Base-by-base conservation (phyloP, 35 echinoderm and acorn worm genomes). In the Chiridota heheva region DNA sequence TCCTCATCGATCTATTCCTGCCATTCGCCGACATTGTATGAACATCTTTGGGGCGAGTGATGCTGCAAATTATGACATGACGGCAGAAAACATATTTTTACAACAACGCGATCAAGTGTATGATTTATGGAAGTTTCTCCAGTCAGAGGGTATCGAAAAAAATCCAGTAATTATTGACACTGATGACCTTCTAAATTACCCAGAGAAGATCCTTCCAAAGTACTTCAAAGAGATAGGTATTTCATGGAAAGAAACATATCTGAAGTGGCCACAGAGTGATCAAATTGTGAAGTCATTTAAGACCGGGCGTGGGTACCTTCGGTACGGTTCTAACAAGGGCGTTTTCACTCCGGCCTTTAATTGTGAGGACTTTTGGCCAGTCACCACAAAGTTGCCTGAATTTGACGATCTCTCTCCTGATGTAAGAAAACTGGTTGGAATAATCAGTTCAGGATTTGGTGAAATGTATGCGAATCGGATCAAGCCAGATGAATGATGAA, bases 181-280 rank as follows among this genome's bases (percentile, higher is more conserved):
- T 34, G 67, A 71, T 71, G 30, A 70, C 27, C 28, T 36, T 13
- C 36, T 71, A 2, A 5, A 71, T 10, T 25, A 29, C 28, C 67
- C 67, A 13, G 67, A 43, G 35, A 40, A 38, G 39, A 42, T 71
- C 12, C 40, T 71, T 24, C 67, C 67, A 7, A 71, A 71, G 40
- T 37, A 42, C 8, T 71, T 71, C 45, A 3, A 29, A 7, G 35
- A 43, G 29, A 43, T 71, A 22, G 67, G 67, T 4, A 71, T 71
- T 37, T 42, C 67, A 34, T 71, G 67, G 67, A 71, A 71, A 37
- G 67, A 71, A 42, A 42, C 67, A 5, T 71, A 71, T 27, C 67
- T 71, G 10, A 36, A 29, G 15, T 71, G 67, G 67, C 28, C 30
- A 15, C 41, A 45, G 33, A 17, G 13, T 24, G 37, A 38, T 34